These are phyloP conservation scores for Galaxea fascicularis DNA, from an alignment of 92 coral and sea anemone species.

Conservation along the genomic window DNA sequence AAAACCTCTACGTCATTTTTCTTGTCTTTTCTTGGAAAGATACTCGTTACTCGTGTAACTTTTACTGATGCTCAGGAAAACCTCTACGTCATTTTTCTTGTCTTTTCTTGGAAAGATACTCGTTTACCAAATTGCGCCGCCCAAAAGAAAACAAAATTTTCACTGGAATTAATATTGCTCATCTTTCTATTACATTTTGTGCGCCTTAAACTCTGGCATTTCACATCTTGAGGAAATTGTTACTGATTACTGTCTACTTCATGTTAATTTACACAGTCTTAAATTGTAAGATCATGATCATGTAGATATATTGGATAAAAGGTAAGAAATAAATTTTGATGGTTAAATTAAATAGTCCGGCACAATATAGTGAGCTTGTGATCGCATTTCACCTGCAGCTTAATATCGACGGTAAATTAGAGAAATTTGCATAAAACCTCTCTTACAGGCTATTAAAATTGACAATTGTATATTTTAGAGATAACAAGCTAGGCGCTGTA, in stretches of 20 bases:
- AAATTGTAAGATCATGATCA: not conserved
- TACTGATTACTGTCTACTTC: too few species aligned
- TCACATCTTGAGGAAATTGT: too few species aligned
- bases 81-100: not conserved
- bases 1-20: not conserved
- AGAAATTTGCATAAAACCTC: not conserved
- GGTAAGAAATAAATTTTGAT: too few species aligned
- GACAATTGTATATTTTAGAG: not conserved
- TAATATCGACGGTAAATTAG: not conserved
- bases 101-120: not conserved
- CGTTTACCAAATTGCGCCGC: too few species aligned
- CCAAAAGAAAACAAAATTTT: too few species aligned
- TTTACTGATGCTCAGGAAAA: not conserved
- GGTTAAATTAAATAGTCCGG: too few species aligned
- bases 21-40: not conserved
- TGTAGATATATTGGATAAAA: not conserved
- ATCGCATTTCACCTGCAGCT: not conserved
- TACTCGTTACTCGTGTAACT: not conserved
- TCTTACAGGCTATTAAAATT: too few species aligned
- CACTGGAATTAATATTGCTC: too few species aligned
- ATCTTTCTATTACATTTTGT: too few species aligned
- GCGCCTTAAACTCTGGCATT: too few species aligned
- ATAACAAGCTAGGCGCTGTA: too few species aligned
- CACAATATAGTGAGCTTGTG: too few species aligned
- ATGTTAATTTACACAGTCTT: not conserved